phyloP scores from a whole-genome alignment of 2,797 vertebrate species.

The Ammospiza maritima region DNA sequence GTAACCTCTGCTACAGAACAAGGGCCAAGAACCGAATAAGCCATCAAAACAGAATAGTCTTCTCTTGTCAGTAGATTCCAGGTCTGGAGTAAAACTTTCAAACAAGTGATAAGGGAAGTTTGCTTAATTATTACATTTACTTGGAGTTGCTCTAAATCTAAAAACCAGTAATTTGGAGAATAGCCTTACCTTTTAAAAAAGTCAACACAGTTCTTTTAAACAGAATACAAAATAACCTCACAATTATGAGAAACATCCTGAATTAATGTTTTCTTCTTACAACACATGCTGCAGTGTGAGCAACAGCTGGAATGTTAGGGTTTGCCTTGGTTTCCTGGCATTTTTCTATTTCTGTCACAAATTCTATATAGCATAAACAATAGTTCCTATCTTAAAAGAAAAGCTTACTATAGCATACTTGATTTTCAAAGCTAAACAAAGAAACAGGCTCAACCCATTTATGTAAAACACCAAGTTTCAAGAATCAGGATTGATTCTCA shows the following conservation, averaged over 20 bases:
- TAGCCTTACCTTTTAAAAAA: background rate
- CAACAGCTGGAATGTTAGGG: background rate
- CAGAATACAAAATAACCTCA: background rate
- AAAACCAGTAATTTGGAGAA: background rate
- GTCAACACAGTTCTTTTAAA: background rate
- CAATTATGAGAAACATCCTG: constrained; percentile 14
- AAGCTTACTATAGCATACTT: background rate
- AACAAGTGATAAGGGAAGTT: background rate
- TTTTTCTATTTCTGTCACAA: constrained; percentile 48
- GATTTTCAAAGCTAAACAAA: background rate
- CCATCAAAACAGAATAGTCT: background rate
- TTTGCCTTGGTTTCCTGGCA: constrained; percentile 1
- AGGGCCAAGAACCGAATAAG: background rate
- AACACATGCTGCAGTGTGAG: background rate
- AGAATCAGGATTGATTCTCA: background rate
- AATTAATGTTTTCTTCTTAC: background rate
- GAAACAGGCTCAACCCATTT: background rate
- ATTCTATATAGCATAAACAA: constrained; percentile 26
- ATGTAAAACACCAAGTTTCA: background rate
- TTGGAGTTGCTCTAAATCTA: background rate
- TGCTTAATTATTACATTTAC: background rate
- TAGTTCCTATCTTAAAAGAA: background rate
- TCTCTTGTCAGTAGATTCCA: background rate
- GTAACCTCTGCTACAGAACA: background rate
- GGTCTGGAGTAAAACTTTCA: background rate